A percentile compares a stretch with the other conserved stretches of the same genome.
Conservation (phyloP, 53 echinoderm and acorn worm genomes). For the Paracentrotus lividus region DNA sequence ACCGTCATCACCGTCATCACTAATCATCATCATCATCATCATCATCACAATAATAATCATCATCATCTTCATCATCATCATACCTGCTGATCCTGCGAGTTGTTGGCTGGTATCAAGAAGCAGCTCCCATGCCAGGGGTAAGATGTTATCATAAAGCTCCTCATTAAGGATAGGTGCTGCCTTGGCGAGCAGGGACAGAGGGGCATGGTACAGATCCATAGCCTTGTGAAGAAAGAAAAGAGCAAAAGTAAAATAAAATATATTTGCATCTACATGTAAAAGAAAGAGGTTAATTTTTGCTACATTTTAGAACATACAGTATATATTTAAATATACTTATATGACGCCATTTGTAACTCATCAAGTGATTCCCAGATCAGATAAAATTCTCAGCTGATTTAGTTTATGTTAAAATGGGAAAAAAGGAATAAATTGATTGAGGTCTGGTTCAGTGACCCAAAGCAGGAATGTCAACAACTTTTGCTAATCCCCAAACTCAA, state of each 20-base stretch:
- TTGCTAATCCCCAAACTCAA: too few species aligned
- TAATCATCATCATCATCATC: background rate
- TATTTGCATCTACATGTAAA: too few species aligned
- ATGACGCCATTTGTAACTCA: background rate
- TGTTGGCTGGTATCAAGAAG: constrained; percentile 94
- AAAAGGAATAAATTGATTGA: too few species aligned
- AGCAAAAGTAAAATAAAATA: too few species aligned
- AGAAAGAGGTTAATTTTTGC: background rate
- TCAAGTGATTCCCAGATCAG: background rate
- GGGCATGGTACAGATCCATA: constrained; percentile 85
- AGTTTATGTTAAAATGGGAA: too few species aligned
- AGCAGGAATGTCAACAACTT: too few species aligned
- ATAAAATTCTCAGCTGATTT: background rate
- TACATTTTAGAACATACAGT: background rate
- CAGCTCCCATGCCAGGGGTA: constrained; percentile 95
- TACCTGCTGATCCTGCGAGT: constrained; percentile 90
- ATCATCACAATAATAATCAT: background rate
- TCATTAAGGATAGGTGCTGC: constrained; percentile 92
- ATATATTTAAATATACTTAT: background rate
- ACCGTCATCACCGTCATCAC: background rate
- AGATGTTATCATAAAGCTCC: constrained; percentile 84
- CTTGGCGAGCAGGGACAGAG: constrained; percentile 86
- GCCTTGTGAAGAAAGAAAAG: constrained; percentile 76
- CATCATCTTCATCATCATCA: background rate
- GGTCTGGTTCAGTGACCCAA: too few species aligned